Base-by-base conservation (phyloP, 1,140 invertebrate genomes). In the Aphidius ervi region DNA sequence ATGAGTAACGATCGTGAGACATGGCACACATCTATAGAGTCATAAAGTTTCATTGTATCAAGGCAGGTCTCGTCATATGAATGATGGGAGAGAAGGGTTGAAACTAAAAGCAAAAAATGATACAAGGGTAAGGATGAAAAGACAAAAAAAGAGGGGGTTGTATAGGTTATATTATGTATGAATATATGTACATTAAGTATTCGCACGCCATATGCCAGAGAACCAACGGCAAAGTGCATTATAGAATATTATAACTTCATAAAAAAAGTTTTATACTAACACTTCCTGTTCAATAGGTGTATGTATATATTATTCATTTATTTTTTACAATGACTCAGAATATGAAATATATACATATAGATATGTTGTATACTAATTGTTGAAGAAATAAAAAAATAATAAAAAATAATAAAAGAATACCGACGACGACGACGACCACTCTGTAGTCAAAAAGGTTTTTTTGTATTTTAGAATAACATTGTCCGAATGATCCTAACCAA, bases 221-320 rank as follows among this genome's bases (percentile, higher is more conserved):
- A 54, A 9, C 43, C 31, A 58, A 47, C 46, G 52, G 31, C 46
- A 48, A 64, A 61, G 58, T 64, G 63, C 59, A 64, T 64, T 61
- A 61, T 61, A 48, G 48, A 55, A 64, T 43, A 64, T 61, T 61
- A 64, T 64, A 64, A 61, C 58, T 57, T 54, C 53, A 59, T 50
- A 59, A 16, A 45, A 42, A 61, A 56, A 56, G 8, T 50, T 48
- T 61, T 42, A 6, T n/a, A 16, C 9, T 47, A 43, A 59, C 43
- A 31, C 23, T 31, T 20, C 4, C 40, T 42, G 16, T 7, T 45
- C 7, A 31, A 31, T 31, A 31, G 23, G 23, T 31, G 23, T 31
- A 31, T 31, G n/a, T n/a, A n/a, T 23, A 23, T 31, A 31, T 31
- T 31, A 31, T 31, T 31, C 23, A 31, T 31, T 31, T 31, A 31